Percentiles rank a stretch among this genome's conserved stretches.
Evolutionary conservation across 2,113 vertebrate species (phyloP).

Genomic region (Procavia capensis): DNA sequence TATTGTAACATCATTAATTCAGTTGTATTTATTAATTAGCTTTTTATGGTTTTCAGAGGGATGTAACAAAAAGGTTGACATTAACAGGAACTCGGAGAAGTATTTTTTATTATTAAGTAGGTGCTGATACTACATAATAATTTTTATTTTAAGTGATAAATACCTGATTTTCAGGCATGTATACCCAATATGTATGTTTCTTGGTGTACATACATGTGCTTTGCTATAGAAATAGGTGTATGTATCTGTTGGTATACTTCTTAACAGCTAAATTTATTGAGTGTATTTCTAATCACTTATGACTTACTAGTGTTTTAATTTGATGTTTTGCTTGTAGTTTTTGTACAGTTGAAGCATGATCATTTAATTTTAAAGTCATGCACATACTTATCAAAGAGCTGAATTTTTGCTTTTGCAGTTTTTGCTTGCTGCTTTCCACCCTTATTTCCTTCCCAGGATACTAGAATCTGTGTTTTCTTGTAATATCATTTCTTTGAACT

Average conservation of each 20-base stretch:
- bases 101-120: not conserved
- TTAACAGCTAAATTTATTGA: too few relatives aligned
- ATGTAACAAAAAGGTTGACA: not conserved
- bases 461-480: not conserved
- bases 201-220: not conserved
- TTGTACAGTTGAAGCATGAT: not conserved
- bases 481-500: not conserved
- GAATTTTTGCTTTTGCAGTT: not conserved
- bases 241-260: not conserved
- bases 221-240: not conserved
- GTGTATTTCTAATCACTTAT: not conserved
- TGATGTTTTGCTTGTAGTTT: not conserved
- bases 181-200: not conserved
- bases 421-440: not conserved
- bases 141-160: not conserved
- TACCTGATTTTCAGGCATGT: not conserved
- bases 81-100: not conserved
- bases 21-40: not conserved
- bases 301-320: not conserved
- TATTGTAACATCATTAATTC: not conserved
- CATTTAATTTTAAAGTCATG: not conserved
- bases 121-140: not conserved
- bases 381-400: not conserved
- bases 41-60: not conserved
- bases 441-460: not conserved